phyloP scores from a whole-genome alignment of 2,113 vertebrate species.

The Grantiella picta region DNA sequence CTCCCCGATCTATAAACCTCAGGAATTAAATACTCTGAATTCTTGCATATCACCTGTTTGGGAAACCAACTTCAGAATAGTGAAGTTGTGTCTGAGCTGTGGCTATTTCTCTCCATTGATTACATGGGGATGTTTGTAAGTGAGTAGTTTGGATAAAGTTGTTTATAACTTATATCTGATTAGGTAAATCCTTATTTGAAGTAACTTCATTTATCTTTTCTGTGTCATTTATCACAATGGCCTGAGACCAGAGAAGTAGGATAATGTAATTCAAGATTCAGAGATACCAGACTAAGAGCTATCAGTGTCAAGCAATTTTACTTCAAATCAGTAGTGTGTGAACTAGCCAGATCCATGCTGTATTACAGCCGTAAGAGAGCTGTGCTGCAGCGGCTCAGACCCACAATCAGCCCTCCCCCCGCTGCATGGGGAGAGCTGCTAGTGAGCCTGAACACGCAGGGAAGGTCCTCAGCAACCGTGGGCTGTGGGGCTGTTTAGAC shows the following conservation, averaged over 20 bases:
- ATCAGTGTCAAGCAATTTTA: background rate
- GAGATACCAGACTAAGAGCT: background rate
- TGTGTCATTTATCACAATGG: background rate
- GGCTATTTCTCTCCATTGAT: background rate
- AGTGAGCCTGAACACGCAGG: too few species aligned
- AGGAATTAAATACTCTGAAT: background rate
- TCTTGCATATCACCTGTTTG: background rate
- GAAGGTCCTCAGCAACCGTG: too few species aligned
- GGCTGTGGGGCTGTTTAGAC: too few species aligned
- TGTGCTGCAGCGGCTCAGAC: too few species aligned
- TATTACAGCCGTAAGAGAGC: background rate
- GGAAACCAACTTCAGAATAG: background rate
- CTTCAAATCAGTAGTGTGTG: background rate
- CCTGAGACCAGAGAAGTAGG: background rate
- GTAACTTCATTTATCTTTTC: background rate
- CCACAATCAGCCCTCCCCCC: too few species aligned
- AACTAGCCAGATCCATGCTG: background rate
- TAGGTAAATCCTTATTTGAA: background rate
- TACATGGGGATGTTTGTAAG: background rate
- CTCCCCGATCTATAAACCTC: background rate
- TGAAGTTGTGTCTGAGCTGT: background rate
- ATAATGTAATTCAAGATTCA: constrained; percentile 17
- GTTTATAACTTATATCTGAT: constrained; percentile 11
- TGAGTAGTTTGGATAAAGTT: background rate
- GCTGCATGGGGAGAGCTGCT: too few species aligned